phyloP scores from a whole-genome alignment of 2,113 vertebrate species.

The Coracopsis vasa region DNA sequence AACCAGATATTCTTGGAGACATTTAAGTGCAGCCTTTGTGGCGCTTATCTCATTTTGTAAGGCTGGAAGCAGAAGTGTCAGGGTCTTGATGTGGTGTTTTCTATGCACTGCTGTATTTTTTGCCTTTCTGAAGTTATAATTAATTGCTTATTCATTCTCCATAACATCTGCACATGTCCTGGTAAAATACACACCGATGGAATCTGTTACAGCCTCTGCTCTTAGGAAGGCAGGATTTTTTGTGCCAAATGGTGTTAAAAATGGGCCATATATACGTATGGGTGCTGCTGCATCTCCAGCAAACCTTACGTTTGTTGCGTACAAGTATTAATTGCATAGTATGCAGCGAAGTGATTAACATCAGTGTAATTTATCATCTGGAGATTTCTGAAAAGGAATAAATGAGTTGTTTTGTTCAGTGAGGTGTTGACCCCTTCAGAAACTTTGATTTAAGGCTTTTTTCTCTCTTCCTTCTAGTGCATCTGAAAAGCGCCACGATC shows the following conservation, averaged over 20 bases:
- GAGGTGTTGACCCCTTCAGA: constrained; percentile 78
- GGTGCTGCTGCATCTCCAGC: constrained; percentile 22
- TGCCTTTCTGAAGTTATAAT: constrained; percentile 36
- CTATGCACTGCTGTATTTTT: background rate
- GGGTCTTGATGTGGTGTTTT: background rate
- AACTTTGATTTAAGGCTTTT: constrained; percentile 72
- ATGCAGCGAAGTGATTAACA: constrained; percentile 75
- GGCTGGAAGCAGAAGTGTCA: background rate
- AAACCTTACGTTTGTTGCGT: constrained; percentile 49
- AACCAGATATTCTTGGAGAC: background rate
- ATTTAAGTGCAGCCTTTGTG: background rate
- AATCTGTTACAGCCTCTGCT: constrained; percentile 29
- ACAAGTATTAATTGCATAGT: constrained; percentile 71
- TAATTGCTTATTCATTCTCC: constrained; percentile 18
- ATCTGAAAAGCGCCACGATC: constrained; percentile 71
- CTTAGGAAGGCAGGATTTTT: constrained; percentile 17
- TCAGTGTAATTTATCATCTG: constrained; percentile 79
- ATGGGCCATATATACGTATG: background rate
- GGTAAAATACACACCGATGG: background rate
- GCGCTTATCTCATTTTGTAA: background rate
- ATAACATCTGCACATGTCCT: background rate
- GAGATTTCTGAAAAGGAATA: constrained; percentile 74
- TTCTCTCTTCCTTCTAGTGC: constrained; percentile 42
- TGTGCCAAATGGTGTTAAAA: constrained; percentile 56
- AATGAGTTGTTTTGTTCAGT: constrained; percentile 80